Conservation (phyloP, 2,888 invertebrate genomes). For the Agrilus cyanescens region DNA sequence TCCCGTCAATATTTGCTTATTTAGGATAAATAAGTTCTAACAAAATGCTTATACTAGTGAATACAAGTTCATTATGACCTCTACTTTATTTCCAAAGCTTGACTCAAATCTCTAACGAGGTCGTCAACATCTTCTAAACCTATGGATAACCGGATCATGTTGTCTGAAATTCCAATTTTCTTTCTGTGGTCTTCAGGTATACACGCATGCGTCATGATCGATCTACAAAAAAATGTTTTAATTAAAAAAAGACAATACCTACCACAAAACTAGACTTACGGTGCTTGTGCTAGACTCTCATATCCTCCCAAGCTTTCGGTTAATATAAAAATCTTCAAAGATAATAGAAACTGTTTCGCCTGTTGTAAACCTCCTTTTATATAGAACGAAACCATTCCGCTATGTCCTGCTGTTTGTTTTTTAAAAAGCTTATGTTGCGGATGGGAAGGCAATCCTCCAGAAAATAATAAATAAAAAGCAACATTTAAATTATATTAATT, state of each 20-base stretch:
- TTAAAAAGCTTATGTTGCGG: conserved; percentile 72
- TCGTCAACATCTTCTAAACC: conserved; percentile 83
- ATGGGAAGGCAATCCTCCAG: conserved; percentile 63
- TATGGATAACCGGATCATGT: conserved; percentile 76
- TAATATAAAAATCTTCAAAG: conserved; percentile 68
- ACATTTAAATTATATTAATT: not conserved
- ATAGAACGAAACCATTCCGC: conserved; percentile 86
- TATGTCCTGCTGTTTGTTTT: conserved; percentile 75
- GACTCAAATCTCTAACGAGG: conserved; percentile 70
- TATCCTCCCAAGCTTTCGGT: conserved; percentile 95
- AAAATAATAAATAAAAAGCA: not conserved
- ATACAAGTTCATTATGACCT: not conserved
- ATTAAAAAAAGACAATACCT: not conserved
- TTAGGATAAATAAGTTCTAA: too few relatives aligned
- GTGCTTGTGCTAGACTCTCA: conserved; percentile 88
- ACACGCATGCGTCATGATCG: conserved; percentile 91
- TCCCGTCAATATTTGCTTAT: too few relatives aligned
- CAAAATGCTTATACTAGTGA: too few relatives aligned
- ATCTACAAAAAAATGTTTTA: conserved; percentile 40
- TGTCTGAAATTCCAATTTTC: conserved; percentile 69
- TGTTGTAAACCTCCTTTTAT: conserved; percentile 65
- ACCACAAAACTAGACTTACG: conserved; percentile 47
- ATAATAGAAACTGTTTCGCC: conserved; percentile 59
- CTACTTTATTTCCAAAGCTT: conserved; percentile 52
- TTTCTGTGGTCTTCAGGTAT: conserved; percentile 64